Evolutionary conservation across 2,113 vertebrate species (phyloP).

Genomic region (Brachypodius melanocephalos): DNA sequence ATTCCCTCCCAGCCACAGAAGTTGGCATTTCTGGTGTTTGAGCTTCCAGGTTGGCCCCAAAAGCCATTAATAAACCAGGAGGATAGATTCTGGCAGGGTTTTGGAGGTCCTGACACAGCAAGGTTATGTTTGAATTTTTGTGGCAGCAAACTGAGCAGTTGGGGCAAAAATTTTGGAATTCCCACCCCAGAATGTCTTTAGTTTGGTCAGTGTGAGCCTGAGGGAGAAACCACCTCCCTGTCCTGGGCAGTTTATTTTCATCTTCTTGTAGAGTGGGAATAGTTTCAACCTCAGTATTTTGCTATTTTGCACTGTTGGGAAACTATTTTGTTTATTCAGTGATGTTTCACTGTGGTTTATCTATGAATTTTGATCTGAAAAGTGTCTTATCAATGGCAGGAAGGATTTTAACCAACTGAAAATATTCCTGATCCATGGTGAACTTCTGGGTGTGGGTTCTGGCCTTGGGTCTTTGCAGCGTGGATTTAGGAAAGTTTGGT

Average conservation of each 20-base stretch:
- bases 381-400: not conserved
- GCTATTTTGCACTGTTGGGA: not conserved
- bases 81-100: not conserved
- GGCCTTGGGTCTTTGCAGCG: not conserved
- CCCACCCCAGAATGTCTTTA: not conserved
- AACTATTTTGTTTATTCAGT: not conserved
- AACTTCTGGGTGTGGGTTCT: not conserved
- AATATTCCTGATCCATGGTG: not conserved
- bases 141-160: not conserved
- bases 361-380: not conserved
- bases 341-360: not conserved
- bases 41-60: not conserved
- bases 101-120: not conserved
- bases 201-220: not conserved
- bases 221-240: not conserved
- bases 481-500: not conserved
- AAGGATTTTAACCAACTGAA: not conserved
- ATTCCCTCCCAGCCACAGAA: not conserved
- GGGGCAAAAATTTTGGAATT: not conserved
- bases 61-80: not conserved
- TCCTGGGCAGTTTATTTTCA: not conserved
- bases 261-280: not conserved
- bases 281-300: not conserved
- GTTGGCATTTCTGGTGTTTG: not conserved
- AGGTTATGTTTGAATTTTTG: not conserved